Conservation (phyloP, 2,797 vertebrate species). For the Sebastes baramenuke region DNA sequence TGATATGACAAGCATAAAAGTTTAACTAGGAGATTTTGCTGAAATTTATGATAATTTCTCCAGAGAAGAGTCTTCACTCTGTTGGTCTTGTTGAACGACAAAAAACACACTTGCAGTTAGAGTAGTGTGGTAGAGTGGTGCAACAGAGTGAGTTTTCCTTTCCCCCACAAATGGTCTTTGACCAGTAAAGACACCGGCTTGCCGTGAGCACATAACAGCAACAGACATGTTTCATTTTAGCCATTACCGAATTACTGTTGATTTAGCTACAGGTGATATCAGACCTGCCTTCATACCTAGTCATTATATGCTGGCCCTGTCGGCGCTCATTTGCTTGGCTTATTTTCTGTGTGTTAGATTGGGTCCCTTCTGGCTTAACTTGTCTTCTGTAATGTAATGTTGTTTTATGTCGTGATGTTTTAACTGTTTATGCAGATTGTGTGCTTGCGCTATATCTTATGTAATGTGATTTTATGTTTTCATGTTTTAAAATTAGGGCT, state of each 20-base stretch:
- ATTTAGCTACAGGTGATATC: neutral
- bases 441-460: too few relatives aligned
- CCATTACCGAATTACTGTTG: neutral
- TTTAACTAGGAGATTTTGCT: constrained; percentile 10
- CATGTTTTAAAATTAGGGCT: too few relatives aligned
- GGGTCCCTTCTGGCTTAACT: neutral
- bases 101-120: neutral
- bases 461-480: too few relatives aligned
- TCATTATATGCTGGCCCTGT: neutral
- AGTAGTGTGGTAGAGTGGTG: neutral
- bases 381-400: neutral
- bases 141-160: neutral
- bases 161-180: neutral
- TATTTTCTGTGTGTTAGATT: neutral
- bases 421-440: neutral
- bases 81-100: neutral
- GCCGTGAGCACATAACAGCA: neutral
- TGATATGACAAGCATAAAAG: constrained; percentile 12
- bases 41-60: constrained; percentile 1
- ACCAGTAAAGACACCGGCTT: neutral
- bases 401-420: neutral
- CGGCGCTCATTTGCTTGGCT: neutral
- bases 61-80: neutral
- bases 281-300: neutral
- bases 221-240: neutral